Evolutionary conservation across 1,140 invertebrate species (phyloP), one percentile per base, ranked within the genome.

Genomic region (Episyrphus balteatus): DNA sequence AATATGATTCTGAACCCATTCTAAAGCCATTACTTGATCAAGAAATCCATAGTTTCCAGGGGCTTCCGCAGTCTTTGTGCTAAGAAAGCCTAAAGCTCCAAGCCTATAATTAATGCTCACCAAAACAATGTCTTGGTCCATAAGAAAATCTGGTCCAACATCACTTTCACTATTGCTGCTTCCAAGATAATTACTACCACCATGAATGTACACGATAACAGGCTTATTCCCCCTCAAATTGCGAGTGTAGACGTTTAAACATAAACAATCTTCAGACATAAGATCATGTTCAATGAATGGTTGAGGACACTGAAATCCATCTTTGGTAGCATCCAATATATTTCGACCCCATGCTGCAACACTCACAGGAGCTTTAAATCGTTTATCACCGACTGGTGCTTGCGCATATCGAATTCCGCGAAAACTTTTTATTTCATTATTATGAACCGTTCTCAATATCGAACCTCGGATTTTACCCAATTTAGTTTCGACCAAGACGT

Each of bases 131-230:
- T 81, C 73, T 19, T 80, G 75, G 26, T 76, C 72, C 2, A 78
- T 65, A 8, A 84, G 62, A 51, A 77, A 76, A 51, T 80, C 73
- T 0, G 73, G 72, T 7, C 77, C 76, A 40, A 74, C 74, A 7
- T 71, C 46, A 37, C 55, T 61, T 2, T 57, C 37, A 1, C 70
- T 61, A 47, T 63, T 72, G 1, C 74, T 75, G 9, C 74, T 76
- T 3, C 80, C 80, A 34, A 59, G 57, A n/a, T 70, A 63, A 53
- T 82, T 81, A 8, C 72, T 77, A 5, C 84, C 84, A 2, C 83
- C 83, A 55, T 88, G 83, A 26, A 87, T 75, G 58, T 70, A 86
- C 0, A 86, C 70, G 67, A 86, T 78, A 0, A 87, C 83, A 0
- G 83, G 79, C 2, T 69, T 54, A 2, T 44, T 41, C 0, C 11